Conservation (phyloP, 2,888 invertebrate species). For the Drosophila kuntzei region DNA sequence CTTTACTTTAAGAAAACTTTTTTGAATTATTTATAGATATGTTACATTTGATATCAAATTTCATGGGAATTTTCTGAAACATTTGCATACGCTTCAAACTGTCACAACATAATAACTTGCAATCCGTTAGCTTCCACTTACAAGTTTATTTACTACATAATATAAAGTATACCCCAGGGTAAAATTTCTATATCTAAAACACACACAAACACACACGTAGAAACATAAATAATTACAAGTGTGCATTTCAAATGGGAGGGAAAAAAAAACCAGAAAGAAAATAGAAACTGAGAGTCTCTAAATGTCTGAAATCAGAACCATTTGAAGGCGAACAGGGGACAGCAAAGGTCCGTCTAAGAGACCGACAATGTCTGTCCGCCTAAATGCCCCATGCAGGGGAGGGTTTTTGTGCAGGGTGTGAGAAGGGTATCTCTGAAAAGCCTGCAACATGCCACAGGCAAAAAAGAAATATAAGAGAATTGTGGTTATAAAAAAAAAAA, state of each 20-base stretch:
- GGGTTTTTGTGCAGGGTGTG: neutral
- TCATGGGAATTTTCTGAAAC: constrained; percentile 6
- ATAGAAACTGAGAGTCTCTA: constrained; percentile 23
- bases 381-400: constrained; percentile 11
- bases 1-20: neutral
- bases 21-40: neutral
- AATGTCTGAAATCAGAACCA: constrained; percentile 54
- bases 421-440: constrained; percentile 45
- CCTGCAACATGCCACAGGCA: constrained; percentile 58
- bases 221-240: constrained; percentile 46
- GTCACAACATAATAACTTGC: constrained; percentile 22
- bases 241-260: constrained; percentile 41
- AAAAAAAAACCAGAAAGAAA: constrained; percentile 17
- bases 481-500: constrained; percentile 38
- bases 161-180: constrained; percentile 43
- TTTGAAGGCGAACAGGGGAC: constrained; percentile 28
- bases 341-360: constrained; percentile 36
- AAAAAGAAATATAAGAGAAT: constrained; percentile 42
- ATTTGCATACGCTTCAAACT: constrained; percentile 7
- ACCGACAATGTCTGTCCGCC: constrained; percentile 12
- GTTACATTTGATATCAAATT: constrained; percentile 9
- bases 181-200: constrained; percentile 28
- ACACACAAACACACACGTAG: constrained; percentile 15
- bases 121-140: constrained; percentile 12
- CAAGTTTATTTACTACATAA: constrained; percentile 36